A percentile compares a stretch with the other conserved stretches of the same genome.
Evolutionary conservation across 2,888 invertebrate species (phyloP).

Genomic region (Petrophora chlorosata): DNA sequence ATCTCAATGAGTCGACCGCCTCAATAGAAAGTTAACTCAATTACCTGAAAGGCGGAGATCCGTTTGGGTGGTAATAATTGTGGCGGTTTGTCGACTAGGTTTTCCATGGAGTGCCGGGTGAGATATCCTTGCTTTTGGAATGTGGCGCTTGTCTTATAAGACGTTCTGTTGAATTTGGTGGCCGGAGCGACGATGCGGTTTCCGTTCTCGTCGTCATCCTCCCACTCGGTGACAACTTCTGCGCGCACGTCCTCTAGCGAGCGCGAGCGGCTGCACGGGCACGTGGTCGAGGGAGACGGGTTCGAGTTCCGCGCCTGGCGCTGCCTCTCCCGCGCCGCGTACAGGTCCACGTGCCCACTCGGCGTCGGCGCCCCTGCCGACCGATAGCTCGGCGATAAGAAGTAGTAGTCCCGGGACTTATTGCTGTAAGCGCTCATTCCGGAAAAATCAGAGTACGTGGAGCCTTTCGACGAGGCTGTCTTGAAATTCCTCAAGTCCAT

Average conservation of each 20-base stretch:
- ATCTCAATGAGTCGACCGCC: slow-evolving; percentile 54
- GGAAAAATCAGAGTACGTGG: slow-evolving; percentile 80
- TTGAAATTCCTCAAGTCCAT: slow-evolving; percentile 78
- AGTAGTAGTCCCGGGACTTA: slow-evolving; percentile 83
- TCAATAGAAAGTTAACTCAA: slow-evolving; percentile 67
- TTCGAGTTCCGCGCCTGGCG: slow-evolving; percentile 65
- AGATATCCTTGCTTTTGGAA: slow-evolving; percentile 77
- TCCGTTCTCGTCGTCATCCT: slow-evolving; percentile 86
- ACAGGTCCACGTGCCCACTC: slow-evolving; percentile 63
- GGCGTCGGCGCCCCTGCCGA: slow-evolving; percentile 85
- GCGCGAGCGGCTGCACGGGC: slow-evolving; percentile 86
- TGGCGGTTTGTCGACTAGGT: slow-evolving; percentile 83
- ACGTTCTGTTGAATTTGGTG: slow-evolving; percentile 73
- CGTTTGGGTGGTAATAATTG: slow-evolving; percentile 80
- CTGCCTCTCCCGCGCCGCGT: slow-evolving; percentile 65
- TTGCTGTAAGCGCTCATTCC: slow-evolving; percentile 78
- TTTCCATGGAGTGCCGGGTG: slow-evolving; percentile 89
- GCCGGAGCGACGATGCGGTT: slow-evolving; percentile 81
- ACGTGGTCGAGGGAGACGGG: slow-evolving; percentile 65
- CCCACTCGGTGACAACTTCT: slow-evolving; percentile 86
- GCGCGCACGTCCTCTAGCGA: slow-evolving; percentile 89
- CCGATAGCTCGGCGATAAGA: slow-evolving; percentile 87
- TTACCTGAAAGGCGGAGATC: slow-evolving; percentile 83
- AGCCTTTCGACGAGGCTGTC: slow-evolving; percentile 71
- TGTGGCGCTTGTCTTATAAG: slow-evolving; percentile 62